These are phyloP conservation scores for Petaurus breviceps DNA, from an alignment of 2,113 vertebrate genomes.

Conservation along the genomic window DNA sequence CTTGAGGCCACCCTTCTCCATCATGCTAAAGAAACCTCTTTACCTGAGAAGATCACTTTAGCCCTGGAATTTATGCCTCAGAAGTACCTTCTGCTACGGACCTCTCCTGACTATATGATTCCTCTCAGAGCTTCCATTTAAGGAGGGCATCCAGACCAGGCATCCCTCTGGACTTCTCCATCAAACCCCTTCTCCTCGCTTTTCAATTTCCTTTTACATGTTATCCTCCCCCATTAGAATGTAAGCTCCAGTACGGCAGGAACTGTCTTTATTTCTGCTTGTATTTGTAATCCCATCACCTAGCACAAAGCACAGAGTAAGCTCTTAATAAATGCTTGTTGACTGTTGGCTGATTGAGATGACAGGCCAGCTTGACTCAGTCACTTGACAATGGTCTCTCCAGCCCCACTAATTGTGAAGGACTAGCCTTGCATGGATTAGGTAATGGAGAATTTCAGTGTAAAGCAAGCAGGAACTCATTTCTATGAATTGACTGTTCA, in stretches of 20 bases:
- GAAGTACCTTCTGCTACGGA: not conserved
- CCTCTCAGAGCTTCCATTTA: not conserved
- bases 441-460: not conserved
- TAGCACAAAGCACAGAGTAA: not conserved
- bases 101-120: not conserved
- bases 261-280: not conserved
- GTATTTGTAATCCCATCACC: not conserved
- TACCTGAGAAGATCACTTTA: not conserved
- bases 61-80: not conserved
- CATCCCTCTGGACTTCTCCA: not conserved
- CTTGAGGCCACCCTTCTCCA: not conserved
- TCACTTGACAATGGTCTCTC: not conserved
- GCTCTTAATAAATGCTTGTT: not conserved
- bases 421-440: not conserved
- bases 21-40: not conserved
- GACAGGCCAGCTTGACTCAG: not conserved
- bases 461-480: not conserved
- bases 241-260: not conserved
- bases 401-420: not conserved
- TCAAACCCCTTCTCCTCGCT: not conserved
- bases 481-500: not conserved
- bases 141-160: not conserved
- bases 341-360: not conserved
- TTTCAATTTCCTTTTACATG: not conserved
- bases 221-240: not conserved